Evolutionary conservation across 2,113 vertebrate genomes (phyloP).

Genomic region (Lagopus muta): DNA sequence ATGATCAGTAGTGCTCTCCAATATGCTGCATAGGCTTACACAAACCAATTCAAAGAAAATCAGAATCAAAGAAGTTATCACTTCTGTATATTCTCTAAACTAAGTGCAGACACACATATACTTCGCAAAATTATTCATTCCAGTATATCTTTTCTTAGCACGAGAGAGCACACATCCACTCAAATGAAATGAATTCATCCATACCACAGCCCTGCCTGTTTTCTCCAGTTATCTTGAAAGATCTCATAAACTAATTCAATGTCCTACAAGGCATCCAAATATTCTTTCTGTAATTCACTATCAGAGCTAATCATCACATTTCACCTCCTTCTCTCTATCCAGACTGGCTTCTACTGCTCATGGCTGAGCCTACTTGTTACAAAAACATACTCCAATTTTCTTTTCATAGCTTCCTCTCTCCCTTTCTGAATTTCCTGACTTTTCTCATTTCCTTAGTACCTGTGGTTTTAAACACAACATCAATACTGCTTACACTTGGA

Average conservation of each 20-base stretch:
- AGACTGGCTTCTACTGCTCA: neutral
- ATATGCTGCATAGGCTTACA: neutral
- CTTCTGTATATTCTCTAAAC: neutral
- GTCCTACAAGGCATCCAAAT: neutral
- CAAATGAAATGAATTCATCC: neutral
- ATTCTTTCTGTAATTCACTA: neutral
- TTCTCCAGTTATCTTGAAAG: neutral
- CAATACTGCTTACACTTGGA: accelerated
- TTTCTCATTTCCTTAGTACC: neutral
- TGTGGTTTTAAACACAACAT: neutral
- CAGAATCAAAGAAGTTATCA: neutral
- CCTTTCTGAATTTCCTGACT: neutral
- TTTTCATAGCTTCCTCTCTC: neutral
- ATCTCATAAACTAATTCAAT: neutral
- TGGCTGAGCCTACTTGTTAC: neutral
- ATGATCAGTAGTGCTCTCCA: neutral
- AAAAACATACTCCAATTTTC: neutral
- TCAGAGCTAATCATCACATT: neutral
- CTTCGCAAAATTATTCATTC: neutral
- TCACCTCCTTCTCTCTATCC: neutral
- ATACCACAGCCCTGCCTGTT: neutral
- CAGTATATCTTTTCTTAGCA: neutral
- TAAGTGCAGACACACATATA: accelerated
- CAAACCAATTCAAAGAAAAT: neutral
- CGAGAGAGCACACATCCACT: neutral